Base-by-base conservation (phyloP, 2,797 vertebrate species). In the Aulostomus chinensis region DNA sequence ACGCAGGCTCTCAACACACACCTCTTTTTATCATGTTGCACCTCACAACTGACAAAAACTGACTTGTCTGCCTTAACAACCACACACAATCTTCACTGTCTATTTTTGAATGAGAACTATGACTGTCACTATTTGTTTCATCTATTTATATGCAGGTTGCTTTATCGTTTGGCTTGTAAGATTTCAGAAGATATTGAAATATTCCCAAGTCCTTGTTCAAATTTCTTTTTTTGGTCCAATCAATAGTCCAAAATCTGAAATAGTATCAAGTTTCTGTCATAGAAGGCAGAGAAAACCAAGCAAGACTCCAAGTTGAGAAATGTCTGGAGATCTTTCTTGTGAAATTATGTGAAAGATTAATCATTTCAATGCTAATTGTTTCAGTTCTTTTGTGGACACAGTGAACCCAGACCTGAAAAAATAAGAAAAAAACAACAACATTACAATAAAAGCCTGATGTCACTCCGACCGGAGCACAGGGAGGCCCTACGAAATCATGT, bases 1-100 rank as follows among this genome's bases (percentile, higher is more conserved):
- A 14, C 28, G 25, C 63, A 68, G 37, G 57, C 40, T n/a, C 41
- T 34, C 73, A 25, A 68, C 61, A 75, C 39, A 69, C 65, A 37
- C 49, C 24, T 8, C 56, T 40, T 41, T 49, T 57, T 42, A 39
- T 68, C 57, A 47, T 68, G 56, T 50, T 56, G 34, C 13, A 1
- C 43, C 36, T 47, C 49, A 35, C 31, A 39, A 34, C 39, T 39
- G 59, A 64, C 48, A 64, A 40, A 60, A 63, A 52, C 45, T 9
- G 17, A 26, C 43, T 8, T 31, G 15, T 41, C 31, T 26, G 37
- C 58, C 14, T 37, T 41, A 28, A 50, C 38, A 55, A 34, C 38
- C 10, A 25, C 9, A 58, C 25, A 48, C 13, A 35, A 20, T 32
- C 35, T 9, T 9, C 4, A 22, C 12, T 25, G 5, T 11, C 35